Base-by-base conservation (phyloP, 2,888 invertebrate species). In the Epinotia demarniana region DNA sequence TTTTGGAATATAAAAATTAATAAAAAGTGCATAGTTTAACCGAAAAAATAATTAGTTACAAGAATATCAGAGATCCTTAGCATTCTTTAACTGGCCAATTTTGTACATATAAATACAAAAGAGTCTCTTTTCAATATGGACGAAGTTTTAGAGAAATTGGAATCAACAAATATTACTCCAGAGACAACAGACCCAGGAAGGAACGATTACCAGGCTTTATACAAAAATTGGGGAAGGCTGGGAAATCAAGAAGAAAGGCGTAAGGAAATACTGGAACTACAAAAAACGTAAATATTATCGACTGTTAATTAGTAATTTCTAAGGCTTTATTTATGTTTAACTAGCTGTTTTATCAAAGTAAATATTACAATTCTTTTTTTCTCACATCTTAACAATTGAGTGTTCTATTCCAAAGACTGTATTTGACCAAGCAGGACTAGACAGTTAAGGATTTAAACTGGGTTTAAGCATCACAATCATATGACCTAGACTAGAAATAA, bases 221-320 rank as follows among this genome's bases (percentile, higher is more conserved):
- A 93, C 75, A 94, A 94, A 84, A 92, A 93, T 78, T 89, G 89
- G 86, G 91, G 92, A 2, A 89, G 85, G 77, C 79, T 85, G 12
- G 86, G 86, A 18, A 86, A 85, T 69, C 95, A 95, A 85, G 93
- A 95, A 72, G 91, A 95, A 80, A 89, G 96, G 76, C 88, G 96
- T 53, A 89, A 88, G 75, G 87, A 92, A 80, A 85, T 95, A 55
- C 87, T 96, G n/a, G 87, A 94, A 73, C 86, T 87, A 19, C 95
- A 96, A 81, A 96, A 95, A 91, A 87, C 89, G 96, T 96, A 90
- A 39, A 39, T 39, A 39, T 9, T 39, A 39, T 9, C 1, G 39
- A 39, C 39, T 39, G 39, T 39, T 39, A 9, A 39, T 39, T 9
- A 39, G 39, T 39, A 39, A 39, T 39, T 39, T 39, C 9, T 9